Base-by-base conservation (phyloP, 2,888 invertebrate species). In the Agonopterix arenella region DNA sequence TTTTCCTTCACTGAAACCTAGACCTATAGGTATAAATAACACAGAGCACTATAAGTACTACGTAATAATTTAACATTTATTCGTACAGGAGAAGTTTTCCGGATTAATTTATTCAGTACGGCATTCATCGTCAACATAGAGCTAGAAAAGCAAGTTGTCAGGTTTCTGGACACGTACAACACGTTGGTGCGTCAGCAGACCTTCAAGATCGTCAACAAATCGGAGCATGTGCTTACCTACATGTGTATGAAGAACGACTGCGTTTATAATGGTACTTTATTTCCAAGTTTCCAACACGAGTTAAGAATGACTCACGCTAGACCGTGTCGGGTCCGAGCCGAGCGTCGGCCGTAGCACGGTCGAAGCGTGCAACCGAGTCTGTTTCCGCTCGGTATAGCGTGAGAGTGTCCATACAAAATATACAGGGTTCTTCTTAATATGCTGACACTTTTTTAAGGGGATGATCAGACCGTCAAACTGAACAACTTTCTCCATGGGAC, bases 151-250 rank as follows among this genome's bases (percentile, higher is more conserved):
- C 68, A 83, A 42, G 74, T 77, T 0, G 69, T 93, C 1, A 63
- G 83, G 54, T 91, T 93, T 60, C 75, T 84, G 3, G 90, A 92
- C 45, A 92, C 92, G 0, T 93, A 84, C 59, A 85, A 92, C 49
- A 91, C 90, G 4, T 78, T 93, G 73, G 84, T 88, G 46, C 84
- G 89, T 10, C 86, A 90, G 50, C 80, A 84, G 55, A 76, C 72
- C 0, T 68, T 92, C 16, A 88, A 85, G 56, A 79, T 93, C 45
- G 69, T 69, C 11, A 93, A 93, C 63, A 86, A 86, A 53, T 92
- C 92, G 10, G 70, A 90, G 36, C 85, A 90, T 56, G 42, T 82
- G 4, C 74, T 92, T 1, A 83, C 88, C 0, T 93, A 89, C 58
- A 80, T 88, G 59, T 93, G 93, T 85, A 91, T 91, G 84, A 80